A percentile compares a stretch with the other conserved stretches of the same genome.
These are phyloP conservation scores for Leptoclinus maculatus DNA, from an alignment of 2,797 vertebrate species.

Conservation along the genomic window DNA sequence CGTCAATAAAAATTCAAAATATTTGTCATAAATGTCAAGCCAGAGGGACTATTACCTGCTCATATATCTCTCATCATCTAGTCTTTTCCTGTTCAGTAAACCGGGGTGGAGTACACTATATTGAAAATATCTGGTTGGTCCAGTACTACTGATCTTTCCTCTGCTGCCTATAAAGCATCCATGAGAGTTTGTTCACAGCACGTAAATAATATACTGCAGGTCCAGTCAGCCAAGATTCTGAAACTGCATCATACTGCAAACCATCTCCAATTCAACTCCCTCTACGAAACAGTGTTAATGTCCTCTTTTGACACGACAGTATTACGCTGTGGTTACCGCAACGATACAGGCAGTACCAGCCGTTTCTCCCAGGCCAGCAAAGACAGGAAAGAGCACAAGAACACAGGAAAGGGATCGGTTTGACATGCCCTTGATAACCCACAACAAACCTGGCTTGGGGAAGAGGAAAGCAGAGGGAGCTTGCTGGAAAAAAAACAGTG, in stretches of 20 bases:
- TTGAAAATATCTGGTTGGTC: neutral
- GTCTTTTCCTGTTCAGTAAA: neutral
- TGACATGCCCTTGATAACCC: constrained; percentile 17
- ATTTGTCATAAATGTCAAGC: neutral
- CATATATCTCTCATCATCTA: neutral
- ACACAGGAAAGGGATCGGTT: constrained; percentile 33
- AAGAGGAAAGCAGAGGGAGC: constrained; percentile 8
- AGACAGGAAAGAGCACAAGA: constrained; percentile 45
- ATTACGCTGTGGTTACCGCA: neutral
- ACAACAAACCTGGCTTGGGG: constrained; percentile 14
- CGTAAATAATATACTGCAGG: neutral
- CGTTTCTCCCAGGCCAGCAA: constrained; percentile 20
- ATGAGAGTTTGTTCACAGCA: neutral
- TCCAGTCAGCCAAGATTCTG: neutral
- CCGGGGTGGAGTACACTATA: neutral
- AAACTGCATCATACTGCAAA: constrained; percentile 7
- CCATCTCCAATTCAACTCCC: neutral
- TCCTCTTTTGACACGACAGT: neutral
- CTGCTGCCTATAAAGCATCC: neutral
- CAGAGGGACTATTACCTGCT: neutral
- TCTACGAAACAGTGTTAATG: neutral
- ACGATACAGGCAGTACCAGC: neutral
- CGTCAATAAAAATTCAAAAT: neutral
- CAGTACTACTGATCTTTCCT: neutral
- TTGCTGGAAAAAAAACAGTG: constrained; percentile 15